Percentiles rank a stretch among this genome's conserved stretches.
Evolutionary conservation across 2,797 vertebrate genomes (phyloP).

Genomic region (Eutrigla gurnardus): DNA sequence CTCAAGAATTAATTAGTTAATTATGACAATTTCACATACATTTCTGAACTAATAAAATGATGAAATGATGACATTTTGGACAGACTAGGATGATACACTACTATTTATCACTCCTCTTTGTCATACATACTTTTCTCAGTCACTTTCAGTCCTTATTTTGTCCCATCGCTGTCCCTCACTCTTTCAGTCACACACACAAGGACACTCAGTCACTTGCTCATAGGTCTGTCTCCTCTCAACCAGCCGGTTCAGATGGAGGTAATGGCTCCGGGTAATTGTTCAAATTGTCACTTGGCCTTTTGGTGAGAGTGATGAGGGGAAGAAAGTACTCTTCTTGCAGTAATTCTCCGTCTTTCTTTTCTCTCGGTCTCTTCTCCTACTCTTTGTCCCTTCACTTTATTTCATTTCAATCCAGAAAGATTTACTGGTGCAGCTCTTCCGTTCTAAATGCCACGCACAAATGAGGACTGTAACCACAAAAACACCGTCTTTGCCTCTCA

Average conservation of each 20-base stretch:
- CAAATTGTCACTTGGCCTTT: conserved; percentile 88
- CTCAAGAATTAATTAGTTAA: no score
- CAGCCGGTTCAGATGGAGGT: conserved; percentile 76
- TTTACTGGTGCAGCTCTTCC: conserved; percentile 49
- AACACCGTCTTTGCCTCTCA: background rate
- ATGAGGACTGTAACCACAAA: conserved; percentile 34
- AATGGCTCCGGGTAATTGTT: conserved; percentile 84
- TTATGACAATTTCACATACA: no score
- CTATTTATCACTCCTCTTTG: background rate
- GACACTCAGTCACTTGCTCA: conserved; percentile 27
- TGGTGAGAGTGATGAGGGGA: conserved; percentile 70
- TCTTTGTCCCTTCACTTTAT: conserved; percentile 53
- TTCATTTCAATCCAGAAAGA: conserved; percentile 65
- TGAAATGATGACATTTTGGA: background rate
- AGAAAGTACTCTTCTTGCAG: conserved; percentile 72
- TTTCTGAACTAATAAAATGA: conserved; percentile 5
- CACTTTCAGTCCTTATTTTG: background rate
- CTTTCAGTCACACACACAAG: background rate
- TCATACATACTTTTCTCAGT: conserved; percentile 8
- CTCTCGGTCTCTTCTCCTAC: conserved; percentile 45
- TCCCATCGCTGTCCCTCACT: background rate
- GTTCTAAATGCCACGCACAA: conserved; percentile 54
- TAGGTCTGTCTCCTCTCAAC: conserved; percentile 59
- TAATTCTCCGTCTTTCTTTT: conserved; percentile 67
- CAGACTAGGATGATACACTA: no score